Evolutionary conservation across 2,888 invertebrate genomes (phyloP), one percentile per base, ranked within the genome.

Genomic region (Molanna angustata): DNA sequence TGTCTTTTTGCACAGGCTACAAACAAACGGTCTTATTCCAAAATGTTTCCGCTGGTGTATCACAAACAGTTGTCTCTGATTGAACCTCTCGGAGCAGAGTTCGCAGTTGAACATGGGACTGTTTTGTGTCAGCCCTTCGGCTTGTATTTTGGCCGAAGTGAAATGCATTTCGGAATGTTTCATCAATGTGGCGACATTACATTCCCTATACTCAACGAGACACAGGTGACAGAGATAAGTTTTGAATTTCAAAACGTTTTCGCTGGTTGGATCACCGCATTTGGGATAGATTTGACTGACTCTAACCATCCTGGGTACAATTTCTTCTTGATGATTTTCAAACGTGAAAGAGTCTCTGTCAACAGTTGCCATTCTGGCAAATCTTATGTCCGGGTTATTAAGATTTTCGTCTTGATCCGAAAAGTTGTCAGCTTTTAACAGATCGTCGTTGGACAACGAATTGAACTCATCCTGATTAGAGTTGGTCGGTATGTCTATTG

Each of bases 121-220:
- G 13, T 50, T 47, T 31, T 61, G 56, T 7, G 47, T 16, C 9
- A 46, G 42, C 21, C 48, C 37, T n/a, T 21, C 22, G 14, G 35
- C 27, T 2, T 27, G 14, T 35, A 37, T 49, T 32, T 49, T 54
- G 9, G 45, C 50, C 6, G n/a, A 20, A 31, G 56, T 51, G 3
- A 64, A 65, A 55, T 67, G 67, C 18, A 62, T 59, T 4, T 53
- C 53, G 6, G 66, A 61, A 44, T 67, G 67, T 45, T 52, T 57
- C 32, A 63, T 64, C 3, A 67, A 49, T 1, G 60, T n/a, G 11
- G 41, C 40, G 6, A 45, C 59, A 19, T 61, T 47, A 14, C 64
- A 54, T 2, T 61, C 58, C 6, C 43, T 22, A 41, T 66, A 67
- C 2, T 60, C 48, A 27, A 59, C 51, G 0, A 60, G 58, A 48